Evolutionary conservation across 2,888 invertebrate species (phyloP), one percentile per base, ranked within the genome.

Genomic region (Oligia fasciuncula): DNA sequence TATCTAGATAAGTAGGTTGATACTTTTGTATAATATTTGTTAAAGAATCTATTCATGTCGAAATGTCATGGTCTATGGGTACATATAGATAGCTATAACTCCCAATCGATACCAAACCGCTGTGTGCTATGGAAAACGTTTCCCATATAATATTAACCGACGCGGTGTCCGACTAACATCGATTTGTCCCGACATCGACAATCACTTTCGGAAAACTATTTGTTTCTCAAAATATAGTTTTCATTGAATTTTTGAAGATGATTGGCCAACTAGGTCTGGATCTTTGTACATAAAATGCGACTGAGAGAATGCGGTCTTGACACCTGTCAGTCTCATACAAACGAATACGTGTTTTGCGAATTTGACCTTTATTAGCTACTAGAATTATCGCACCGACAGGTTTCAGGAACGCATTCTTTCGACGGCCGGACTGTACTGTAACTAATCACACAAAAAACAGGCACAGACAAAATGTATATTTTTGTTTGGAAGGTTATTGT

Each of bases 101-200:
- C n/a, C 43, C 73, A 80, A 87, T 90, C 91, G 90, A 90, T 90
- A 73, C 17, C 49, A 8, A 43, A 46, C 35, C 73, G 35, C 62
- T 63, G 74, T 80, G 68, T 67, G 65, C 89, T 90, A 91, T 92
- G 88, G 92, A 91, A 92, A 92, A 88, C 87, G 91, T 84, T 86
- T 88, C 92, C 90, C 84, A 95, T 96, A 89, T 94, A 95, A 93
- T 95, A 96, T 96, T 94, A 89, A 95, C 83, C 62, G 60, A 60
- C 85, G 91, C 62, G 60, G 62, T 86, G 91, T 88, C 91, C 92
- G 89, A 94, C 93, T 94, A 91, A 92, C 94, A 94, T 90, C 91
- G 85, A 91, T 93, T 83, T 86, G 82, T 35, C 70, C 76, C 80
- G 88, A 29, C 68, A 84, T 81, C 60, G 74, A 66, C 83, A 83